phyloP scores from a whole-genome alignment of 2,888 invertebrate species.

The Molanna angustata region DNA sequence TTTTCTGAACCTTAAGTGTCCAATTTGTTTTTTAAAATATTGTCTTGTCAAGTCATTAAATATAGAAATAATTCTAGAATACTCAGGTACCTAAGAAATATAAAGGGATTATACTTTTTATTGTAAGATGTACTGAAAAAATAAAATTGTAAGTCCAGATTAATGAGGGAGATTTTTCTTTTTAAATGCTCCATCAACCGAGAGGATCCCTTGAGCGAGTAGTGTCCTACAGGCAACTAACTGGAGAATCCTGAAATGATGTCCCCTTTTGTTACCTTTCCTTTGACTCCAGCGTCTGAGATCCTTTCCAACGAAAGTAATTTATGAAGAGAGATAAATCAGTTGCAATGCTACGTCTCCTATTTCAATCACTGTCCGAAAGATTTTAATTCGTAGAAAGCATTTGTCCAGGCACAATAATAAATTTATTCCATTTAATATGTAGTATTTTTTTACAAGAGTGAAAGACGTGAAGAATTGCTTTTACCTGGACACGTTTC shows the following conservation, averaged over 20 bases:
- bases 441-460: not conserved
- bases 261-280: constrained; percentile 31
- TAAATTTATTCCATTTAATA: not conserved
- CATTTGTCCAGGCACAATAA: not conserved
- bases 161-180: constrained; percentile 25
- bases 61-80: no score
- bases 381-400: constrained; percentile 16
- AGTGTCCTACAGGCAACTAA: constrained; percentile 28
- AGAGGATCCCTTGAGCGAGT: constrained; percentile 19
- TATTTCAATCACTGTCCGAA: constrained; percentile 29
- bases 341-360: constrained; percentile 15
- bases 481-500: no score
- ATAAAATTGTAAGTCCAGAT: no score
- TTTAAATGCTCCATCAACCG: constrained; percentile 26
- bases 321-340: constrained; percentile 32
- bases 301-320: constrained; percentile 28
- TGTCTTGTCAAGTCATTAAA: no score
- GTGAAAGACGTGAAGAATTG: no score
- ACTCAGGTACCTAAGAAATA: no score
- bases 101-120: no score
- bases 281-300: constrained; percentile 7
- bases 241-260: constrained; percentile 24
- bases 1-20: no score
- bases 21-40: no score
- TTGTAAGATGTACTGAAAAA: no score